Conservation (phyloP, 1,140 invertebrate species). For the Calycopis cecrops region DNA sequence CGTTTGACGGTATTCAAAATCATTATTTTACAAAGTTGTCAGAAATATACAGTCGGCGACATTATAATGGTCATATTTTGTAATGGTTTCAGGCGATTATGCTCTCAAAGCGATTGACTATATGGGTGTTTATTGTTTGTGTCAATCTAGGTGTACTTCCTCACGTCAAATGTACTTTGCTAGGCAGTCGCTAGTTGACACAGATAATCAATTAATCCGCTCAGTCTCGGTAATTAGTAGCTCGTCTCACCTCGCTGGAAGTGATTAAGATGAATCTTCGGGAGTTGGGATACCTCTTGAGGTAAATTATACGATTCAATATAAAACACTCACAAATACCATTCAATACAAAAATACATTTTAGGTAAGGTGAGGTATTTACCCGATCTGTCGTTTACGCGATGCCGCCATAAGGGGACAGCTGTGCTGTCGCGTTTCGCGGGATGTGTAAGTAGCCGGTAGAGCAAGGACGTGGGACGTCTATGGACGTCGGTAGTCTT, state of each 20-base stretch:
- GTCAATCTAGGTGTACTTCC: not conserved
- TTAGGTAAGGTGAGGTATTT: too few relatives aligned
- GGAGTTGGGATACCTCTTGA: slow-evolving; percentile 5
- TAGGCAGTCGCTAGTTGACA: slow-evolving; percentile 34
- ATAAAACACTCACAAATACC: not conserved
- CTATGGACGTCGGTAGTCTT: too few relatives aligned
- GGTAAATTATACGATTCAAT: too few relatives aligned
- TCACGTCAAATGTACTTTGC: slow-evolving; percentile 19
- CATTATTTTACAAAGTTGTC: slow-evolving; percentile 25
- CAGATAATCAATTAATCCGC: slow-evolving; percentile 54
- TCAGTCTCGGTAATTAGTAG: slow-evolving; percentile 51
- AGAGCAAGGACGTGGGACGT: too few relatives aligned
- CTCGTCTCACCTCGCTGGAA: slow-evolving; percentile 45
- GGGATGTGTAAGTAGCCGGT: too few relatives aligned
- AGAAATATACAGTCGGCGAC: slow-evolving; percentile 14
- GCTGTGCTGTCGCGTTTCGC: too few relatives aligned
- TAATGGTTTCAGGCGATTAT: not conserved
- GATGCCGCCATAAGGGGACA: too few relatives aligned
- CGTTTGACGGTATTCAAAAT: not conserved
- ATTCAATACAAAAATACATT: too few relatives aligned
- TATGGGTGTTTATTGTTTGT: slow-evolving; percentile 12
- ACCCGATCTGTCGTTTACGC: too few relatives aligned
- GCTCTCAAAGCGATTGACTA: not conserved
- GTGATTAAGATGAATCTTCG: slow-evolving; percentile 50
- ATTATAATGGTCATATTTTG: slow-evolving; percentile 5